Percentiles rank a stretch among this genome's conserved stretches.
phyloP scores from a whole-genome alignment of 2,113 vertebrate genomes.

The Carettochelys insculpta region DNA sequence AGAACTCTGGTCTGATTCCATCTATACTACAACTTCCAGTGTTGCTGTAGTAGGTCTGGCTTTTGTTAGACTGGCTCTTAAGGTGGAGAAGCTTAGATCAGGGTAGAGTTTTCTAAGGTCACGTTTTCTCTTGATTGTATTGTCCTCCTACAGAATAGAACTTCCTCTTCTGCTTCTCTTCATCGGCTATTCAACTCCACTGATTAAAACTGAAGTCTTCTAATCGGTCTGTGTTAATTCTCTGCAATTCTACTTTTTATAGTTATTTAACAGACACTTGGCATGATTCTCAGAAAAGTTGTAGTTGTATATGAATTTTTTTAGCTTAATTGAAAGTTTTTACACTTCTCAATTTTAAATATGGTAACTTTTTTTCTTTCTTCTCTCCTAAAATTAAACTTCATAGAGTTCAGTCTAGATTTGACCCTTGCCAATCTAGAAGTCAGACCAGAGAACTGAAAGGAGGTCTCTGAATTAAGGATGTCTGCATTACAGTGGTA shows the following conservation, averaged over 20 bases:
- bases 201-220: neutral
- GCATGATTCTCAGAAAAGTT: neutral
- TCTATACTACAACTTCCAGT: neutral
- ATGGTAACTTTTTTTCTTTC: neutral
- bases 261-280: neutral
- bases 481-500: too few relatives aligned
- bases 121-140: too few relatives aligned
- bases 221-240: neutral
- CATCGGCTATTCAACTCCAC: neutral
- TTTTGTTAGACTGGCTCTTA: neutral
- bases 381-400: neutral
- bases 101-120: neutral
- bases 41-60: neutral
- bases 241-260: neutral
- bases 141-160: neutral
- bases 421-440: neutral
- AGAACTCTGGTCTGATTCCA: neutral
- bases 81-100: neutral
- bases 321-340: too few relatives aligned
- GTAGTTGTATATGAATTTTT: neutral
- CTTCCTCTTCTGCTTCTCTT: neutral
- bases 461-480: too few relatives aligned
- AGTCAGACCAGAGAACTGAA: neutral
- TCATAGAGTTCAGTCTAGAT: neutral
- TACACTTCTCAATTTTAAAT: too few relatives aligned